Base-by-base conservation (phyloP, 2,888 invertebrate genomes). In the Drosophila anomalipes region DNA sequence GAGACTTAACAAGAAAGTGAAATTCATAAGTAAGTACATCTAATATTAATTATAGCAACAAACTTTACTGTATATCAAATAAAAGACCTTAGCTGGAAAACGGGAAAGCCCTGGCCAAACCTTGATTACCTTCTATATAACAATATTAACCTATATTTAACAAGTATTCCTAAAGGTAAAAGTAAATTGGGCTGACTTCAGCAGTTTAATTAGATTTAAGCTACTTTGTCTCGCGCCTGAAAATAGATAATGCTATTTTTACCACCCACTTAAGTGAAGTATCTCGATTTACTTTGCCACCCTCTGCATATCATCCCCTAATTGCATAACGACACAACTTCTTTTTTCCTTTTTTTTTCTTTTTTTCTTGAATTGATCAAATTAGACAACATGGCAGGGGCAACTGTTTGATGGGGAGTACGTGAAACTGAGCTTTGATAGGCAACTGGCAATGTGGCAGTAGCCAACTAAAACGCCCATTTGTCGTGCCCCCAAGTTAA, bases 11-110 rank as follows among this genome's bases (percentile, higher is more conserved):
- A 97, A 97, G 95, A 97, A 97, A 95, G 97, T 97, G 79, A 97
- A 97, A 95, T 97, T 97, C 93, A 97, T 97, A 94, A 97, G 97
- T 97, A 95, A 97, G 97, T 97, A 95, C 41, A 47, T 5, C 35
- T 19, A 39, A 32, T 22, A 39, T 39, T 35, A 33, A 1, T 14
- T 80, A 60, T 64, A 10, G 41, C 10, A 5, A 5, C 26, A 4
- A 16, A 47, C 64, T 16, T 35, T 37, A 26, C 37, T 22, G 19
- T 28, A 44, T n/a, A 28, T 14, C 22, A 3, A 63, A 49, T 6
- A 4, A 49, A 16, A 14, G 4, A 56, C 12, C 4, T 4, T 14
- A 4, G 12, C n/a, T n/a, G 12, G 12, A 16, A 16, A 37, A 19
- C 19, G 37, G 19, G 19, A 37, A 37, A 37, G 19, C 19, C 4